These are phyloP conservation scores for Philereme transversata DNA, from an alignment of 2,888 invertebrate species.

Conservation along the genomic window DNA sequence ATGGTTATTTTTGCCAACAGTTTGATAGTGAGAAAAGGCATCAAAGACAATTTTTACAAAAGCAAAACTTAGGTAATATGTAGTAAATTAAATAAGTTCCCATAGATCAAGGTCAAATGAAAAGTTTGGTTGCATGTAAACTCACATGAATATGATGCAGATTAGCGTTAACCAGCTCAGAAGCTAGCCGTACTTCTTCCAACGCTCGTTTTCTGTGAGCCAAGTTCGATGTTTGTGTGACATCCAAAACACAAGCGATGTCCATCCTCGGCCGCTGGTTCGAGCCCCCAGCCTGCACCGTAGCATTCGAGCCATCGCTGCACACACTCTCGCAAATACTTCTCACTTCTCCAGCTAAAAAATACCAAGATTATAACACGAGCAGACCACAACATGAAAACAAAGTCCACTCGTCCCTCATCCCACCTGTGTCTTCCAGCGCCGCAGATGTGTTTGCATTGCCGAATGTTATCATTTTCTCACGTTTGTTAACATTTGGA, in stretches of 20 bases:
- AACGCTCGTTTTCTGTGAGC: constrained; percentile 91
- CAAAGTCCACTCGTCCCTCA: constrained; percentile 46
- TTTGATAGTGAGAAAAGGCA: too few relatives aligned
- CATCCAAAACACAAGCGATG: constrained; percentile 94
- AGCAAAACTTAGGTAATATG: too few relatives aligned
- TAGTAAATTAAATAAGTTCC: too few relatives aligned
- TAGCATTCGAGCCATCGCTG: constrained; percentile 81
- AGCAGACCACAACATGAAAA: constrained; percentile 50
- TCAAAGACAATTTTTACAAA: too few relatives aligned
- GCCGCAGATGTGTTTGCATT: constrained; percentile 69
- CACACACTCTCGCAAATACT: constrained; percentile 81
- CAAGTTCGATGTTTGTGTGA: constrained; percentile 88
- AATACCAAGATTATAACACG: constrained; percentile 43
- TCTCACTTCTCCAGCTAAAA: constrained; percentile 73
- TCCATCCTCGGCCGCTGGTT: constrained; percentile 89
- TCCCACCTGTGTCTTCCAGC: constrained; percentile 73
- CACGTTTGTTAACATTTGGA: constrained; percentile 69
- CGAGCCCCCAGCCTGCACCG: constrained; percentile 69
- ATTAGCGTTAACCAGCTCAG: constrained; percentile 90
- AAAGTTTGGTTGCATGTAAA: constrained; percentile 17
- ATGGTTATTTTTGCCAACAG: too few relatives aligned
- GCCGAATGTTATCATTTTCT: constrained; percentile 79
- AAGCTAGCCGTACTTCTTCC: constrained; percentile 93
- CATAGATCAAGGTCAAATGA: too few relatives aligned
- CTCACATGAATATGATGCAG: constrained; percentile 92